Evolutionary conservation across 2,888 invertebrate genomes (phyloP).

Genomic region (Pterostichus niger): DNA sequence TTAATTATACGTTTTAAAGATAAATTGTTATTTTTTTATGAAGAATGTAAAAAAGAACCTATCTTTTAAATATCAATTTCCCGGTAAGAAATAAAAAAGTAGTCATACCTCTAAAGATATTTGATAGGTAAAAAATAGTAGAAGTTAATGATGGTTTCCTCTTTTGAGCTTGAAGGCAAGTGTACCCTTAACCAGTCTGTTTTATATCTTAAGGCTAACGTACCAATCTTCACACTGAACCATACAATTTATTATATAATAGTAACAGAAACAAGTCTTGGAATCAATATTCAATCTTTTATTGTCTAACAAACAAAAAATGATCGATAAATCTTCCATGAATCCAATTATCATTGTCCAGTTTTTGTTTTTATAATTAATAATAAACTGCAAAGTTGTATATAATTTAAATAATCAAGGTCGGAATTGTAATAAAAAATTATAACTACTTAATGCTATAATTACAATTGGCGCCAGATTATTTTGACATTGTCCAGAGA

Average conservation of each 20-base stretch:
- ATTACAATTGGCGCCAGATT: constrained; percentile 41
- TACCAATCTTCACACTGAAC: constrained; percentile 33
- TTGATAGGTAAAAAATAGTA: constrained; percentile 29
- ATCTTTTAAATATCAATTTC: constrained; percentile 46
- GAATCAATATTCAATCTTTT: constrained; percentile 50
- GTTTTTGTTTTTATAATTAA: constrained; percentile 56
- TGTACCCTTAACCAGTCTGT: constrained; percentile 28
- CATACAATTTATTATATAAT: constrained; percentile 9
- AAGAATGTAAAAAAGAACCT: constrained; percentile 12
- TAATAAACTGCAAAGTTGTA: constrained; percentile 35
- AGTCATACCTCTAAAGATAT: constrained; percentile 29
- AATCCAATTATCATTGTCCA: constrained; percentile 47
- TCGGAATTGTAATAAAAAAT: constrained; percentile 30
- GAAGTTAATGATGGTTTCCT: constrained; percentile 25
- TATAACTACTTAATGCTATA: constrained; percentile 35
- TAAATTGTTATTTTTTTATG: constrained; percentile 33
- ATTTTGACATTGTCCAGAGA: constrained; percentile 35
- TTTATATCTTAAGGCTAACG: constrained; percentile 7
- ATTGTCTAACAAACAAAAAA: constrained; percentile 39
- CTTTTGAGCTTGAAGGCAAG: background rate
- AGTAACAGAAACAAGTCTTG: background rate
- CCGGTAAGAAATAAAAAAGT: constrained; percentile 44
- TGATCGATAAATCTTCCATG: constrained; percentile 49
- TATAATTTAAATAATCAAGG: constrained; percentile 50
- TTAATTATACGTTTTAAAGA: too few relatives aligned